phyloP scores from a whole-genome alignment of 1,140 invertebrate species.

The Planococcus citri region DNA sequence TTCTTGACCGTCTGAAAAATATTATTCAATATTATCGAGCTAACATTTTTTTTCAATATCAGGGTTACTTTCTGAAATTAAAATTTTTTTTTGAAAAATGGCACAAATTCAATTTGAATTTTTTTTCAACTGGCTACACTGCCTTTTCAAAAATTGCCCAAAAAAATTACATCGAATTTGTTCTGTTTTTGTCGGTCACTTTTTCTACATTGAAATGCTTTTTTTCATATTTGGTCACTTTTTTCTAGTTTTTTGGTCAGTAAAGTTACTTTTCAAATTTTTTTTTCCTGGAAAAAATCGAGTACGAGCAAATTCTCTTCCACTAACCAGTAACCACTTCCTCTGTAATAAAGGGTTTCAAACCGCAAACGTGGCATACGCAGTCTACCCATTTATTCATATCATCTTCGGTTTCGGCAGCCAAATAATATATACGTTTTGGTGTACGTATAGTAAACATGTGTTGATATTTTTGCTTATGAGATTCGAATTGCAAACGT shows the following conservation, averaged over 20 bases:
- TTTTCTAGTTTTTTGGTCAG: too few species aligned
- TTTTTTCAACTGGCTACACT: too few species aligned
- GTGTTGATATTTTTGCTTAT: constrained; percentile 66
- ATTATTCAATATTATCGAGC: not conserved
- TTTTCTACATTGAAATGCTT: too few species aligned
- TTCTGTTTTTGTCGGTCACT: too few species aligned
- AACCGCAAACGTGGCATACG: constrained; percentile 80
- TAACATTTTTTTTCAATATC: not conserved
- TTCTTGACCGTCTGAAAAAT: not conserved
- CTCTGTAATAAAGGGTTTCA: constrained; percentile 63
- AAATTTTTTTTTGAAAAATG: not conserved
- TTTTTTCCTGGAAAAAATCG: too few species aligned
- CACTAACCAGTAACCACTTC: constrained; percentile 40
- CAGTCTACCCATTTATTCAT: constrained; percentile 93
- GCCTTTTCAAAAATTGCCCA: too few species aligned
- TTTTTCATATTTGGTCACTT: too few species aligned
- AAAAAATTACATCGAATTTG: too few species aligned
- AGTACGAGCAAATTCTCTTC: too few species aligned
- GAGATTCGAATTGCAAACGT: constrained; percentile 63
- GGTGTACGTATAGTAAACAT: constrained; percentile 84
- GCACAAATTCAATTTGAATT: too few species aligned
- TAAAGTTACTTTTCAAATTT: too few species aligned
- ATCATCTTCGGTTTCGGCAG: constrained; percentile 75
- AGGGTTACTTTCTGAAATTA: not conserved
- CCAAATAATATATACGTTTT: constrained; percentile 78